These are phyloP conservation scores for Mystacides longicornis DNA, from an alignment of 2,888 invertebrate genomes.

Conservation along the genomic window DNA sequence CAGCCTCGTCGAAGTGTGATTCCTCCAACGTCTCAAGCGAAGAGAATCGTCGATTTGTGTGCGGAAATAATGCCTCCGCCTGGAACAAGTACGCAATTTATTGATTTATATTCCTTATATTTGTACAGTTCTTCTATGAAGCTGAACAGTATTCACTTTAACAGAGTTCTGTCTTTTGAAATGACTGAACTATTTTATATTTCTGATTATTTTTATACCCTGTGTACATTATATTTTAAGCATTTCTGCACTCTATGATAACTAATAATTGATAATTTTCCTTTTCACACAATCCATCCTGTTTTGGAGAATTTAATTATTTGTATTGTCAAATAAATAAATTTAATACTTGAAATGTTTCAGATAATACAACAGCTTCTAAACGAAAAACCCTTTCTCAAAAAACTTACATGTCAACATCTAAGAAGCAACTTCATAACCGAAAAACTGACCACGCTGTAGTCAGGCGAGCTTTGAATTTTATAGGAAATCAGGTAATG, in stretches of 20 bases:
- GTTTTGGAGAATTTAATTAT: background rate
- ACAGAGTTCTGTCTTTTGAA: too few species aligned
- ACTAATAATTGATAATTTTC: too few species aligned
- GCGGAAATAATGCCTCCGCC: conserved; percentile 8
- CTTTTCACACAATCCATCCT: too few species aligned
- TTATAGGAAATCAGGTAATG: conserved; percentile 14
- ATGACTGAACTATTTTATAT: too few species aligned
- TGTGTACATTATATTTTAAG: too few species aligned
- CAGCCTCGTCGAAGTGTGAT: background rate
- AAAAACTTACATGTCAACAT: conserved; percentile 12
- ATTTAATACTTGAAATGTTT: background rate
- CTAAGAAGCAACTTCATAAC: conserved; percentile 12
- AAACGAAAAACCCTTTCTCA: background rate
- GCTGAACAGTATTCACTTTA: too few species aligned
- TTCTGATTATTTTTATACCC: too few species aligned
- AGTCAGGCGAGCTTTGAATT: conserved; percentile 15
- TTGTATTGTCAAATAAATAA: background rate
- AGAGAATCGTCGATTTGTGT: conserved; percentile 16
- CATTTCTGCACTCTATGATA: too few species aligned
- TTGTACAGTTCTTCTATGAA: too few species aligned
- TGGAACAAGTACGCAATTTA: conserved; percentile 3
- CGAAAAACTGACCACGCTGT: conserved; percentile 12
- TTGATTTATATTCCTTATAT: too few species aligned
- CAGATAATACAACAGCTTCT: conserved; percentile 5
- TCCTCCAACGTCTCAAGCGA: conserved; percentile 5